A percentile compares a stretch with the other conserved stretches of the same genome.
Evolutionary conservation across 2,797 vertebrate species (phyloP).

Genomic region (Myotis daubentonii): DNA sequence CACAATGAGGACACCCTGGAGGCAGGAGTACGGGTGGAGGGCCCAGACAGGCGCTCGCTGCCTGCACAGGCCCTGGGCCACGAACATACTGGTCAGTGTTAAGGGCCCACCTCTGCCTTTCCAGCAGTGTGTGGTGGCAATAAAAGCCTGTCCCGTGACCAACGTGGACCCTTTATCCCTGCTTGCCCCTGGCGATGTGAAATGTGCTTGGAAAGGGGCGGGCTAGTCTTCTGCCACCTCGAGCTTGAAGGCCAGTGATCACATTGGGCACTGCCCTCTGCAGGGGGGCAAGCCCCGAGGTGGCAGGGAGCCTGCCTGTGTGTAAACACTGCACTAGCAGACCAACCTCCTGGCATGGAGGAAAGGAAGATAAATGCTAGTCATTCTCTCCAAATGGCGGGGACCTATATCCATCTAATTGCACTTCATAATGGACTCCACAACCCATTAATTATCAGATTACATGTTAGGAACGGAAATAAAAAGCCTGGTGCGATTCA

Average conservation of each 20-base stretch:
- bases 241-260: neutral
- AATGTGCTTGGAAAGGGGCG: neutral
- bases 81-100: fast-evolving
- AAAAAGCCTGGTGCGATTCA: conserved; percentile 73
- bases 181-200: neutral
- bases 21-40: neutral
- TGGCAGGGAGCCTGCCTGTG: neutral
- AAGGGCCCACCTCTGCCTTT: neutral
- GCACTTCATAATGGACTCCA: conserved; percentile 83
- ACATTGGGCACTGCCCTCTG: fast-evolving
- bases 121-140: neutral
- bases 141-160: fast-evolving
- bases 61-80: neutral
- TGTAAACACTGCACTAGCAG: neutral
- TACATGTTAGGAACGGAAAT: conserved; percentile 77
- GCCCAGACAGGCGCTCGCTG: neutral
- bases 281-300: fast-evolving
- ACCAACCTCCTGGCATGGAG: conserved; percentile 61
- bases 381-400: conserved; percentile 71
- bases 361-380: conserved; percentile 81
- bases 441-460: conserved; percentile 85
- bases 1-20: neutral
- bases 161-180: neutral
- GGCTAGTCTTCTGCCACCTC: fast-evolving
- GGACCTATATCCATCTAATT: conserved; percentile 81